Evolutionary conservation across 1,140 invertebrate genomes (phyloP).

Genomic region (Marisa cornuarietis): DNA sequence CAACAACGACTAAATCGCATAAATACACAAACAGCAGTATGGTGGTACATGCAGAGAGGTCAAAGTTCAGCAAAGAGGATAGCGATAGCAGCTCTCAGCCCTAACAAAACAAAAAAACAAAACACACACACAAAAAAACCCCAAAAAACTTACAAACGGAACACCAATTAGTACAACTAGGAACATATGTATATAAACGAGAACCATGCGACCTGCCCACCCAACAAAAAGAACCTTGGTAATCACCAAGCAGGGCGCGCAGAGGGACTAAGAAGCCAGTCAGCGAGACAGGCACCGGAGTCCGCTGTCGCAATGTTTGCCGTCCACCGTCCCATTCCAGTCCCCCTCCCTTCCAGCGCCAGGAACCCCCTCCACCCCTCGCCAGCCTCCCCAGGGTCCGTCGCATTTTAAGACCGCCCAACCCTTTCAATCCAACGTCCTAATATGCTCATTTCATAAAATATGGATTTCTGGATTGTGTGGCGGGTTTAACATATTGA

Average conservation of each 20-base stretch:
- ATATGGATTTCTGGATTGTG: slow-evolving; percentile 26
- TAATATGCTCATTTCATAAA: slow-evolving; percentile 32
- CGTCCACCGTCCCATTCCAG: neutral
- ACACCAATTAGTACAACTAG: neutral
- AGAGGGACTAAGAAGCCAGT: too few species aligned
- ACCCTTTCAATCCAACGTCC: slow-evolving; percentile 13
- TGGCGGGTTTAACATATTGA: slow-evolving; percentile 24
- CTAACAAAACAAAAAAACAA: neutral
- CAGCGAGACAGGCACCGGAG: neutral
- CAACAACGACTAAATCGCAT: too few species aligned
- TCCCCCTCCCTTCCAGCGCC: neutral
- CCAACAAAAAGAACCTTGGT: too few species aligned
- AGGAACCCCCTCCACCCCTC: neutral
- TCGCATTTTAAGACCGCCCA: slow-evolving; percentile 5
- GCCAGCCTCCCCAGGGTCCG: neutral
- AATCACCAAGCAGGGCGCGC: too few species aligned
- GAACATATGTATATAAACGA: neutral
- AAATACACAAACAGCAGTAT: too few species aligned
- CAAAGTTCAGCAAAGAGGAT: too few species aligned
- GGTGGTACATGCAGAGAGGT: too few species aligned
- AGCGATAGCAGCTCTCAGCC: neutral
- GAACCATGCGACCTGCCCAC: too few species aligned
- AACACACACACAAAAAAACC: neutral
- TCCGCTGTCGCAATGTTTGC: slow-evolving; percentile 1
- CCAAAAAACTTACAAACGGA: neutral